Base-by-base conservation (phyloP, 2,888 invertebrate species). In the Stenodema calcarata region DNA sequence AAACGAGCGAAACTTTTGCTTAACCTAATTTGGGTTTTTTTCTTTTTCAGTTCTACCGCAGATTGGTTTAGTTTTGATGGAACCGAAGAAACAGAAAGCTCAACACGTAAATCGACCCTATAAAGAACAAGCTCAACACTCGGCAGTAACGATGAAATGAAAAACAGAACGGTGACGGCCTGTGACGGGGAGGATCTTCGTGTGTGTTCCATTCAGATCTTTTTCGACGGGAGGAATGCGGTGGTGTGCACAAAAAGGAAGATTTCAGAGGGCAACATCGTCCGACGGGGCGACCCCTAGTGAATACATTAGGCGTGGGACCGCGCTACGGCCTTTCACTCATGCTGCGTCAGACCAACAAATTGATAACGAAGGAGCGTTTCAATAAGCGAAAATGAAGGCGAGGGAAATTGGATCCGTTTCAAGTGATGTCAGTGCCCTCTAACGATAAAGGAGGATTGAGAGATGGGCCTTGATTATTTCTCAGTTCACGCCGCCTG, bases 151-250 rank as follows among this genome's bases (percentile, higher is more conserved):
- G 75, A 42, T 42, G 18, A 75, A 42, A 35, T 0, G 35, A 41
- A 42, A 35, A 41, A 11, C 23, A 62, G 27, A 27, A 70, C 7
- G 6, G 12, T 16, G 70, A 35, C 41, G 78, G 42, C 44, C 27
- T 41, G 78, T 42, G 78, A 27, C 9, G 62, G 16, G 47, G 47
- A 12, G 12, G 44, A 50, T 54, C 80, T 28, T 80, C 80, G 80
- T 80, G 80, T 80, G 80, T 50, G 80, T 80, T 80, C 80, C 80
- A 80, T 80, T 80, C 80, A 80, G 50, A 80, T 80, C 80, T 47
- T 62, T 27, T 50, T 79, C 44, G 79, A n/a, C 7, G 80, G 54
- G 80, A 30, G 80, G 80, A 80, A 80, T 80, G 80, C 54, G 54
- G 27, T 50, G 54, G 80, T 50, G 47, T 54, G 80, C 79, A 79